A percentile compares a stretch with the other conserved stretches of the same genome.
Conservation (phyloP, 2,797 vertebrate species). For the Trichosurus vulpecula region DNA sequence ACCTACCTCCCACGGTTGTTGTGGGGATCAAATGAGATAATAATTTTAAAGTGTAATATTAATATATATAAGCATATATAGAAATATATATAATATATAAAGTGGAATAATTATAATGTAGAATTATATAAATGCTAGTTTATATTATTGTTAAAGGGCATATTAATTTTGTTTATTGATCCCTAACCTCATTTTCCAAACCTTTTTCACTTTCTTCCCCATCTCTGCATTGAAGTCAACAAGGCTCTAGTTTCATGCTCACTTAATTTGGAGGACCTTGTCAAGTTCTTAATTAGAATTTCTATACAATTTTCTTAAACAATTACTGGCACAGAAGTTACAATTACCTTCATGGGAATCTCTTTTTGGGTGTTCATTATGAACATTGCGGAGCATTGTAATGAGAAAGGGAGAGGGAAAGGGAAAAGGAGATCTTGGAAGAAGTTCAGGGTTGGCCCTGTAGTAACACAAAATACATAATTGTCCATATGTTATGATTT, state of each 20-base stretch:
- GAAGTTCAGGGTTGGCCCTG: not conserved
- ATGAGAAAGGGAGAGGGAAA: not conserved
- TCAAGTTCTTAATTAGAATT: not conserved
- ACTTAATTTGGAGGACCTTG: not conserved
- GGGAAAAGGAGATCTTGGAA: not conserved
- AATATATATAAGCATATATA: no score
- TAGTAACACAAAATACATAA: not conserved
- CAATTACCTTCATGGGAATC: not conserved
- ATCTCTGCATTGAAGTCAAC: not conserved
- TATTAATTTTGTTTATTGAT: not conserved
- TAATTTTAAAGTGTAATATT: not conserved
- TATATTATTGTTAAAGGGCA: not conserved
- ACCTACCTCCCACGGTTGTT: not conserved
- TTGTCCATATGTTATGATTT: not conserved
- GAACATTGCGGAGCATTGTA: not conserved
- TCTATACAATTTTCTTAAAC: not conserved
- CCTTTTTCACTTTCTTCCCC: not conserved
- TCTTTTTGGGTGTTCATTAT: not conserved
- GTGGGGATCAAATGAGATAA: not conserved
- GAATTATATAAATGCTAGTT: not conserved
- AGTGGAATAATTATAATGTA: no score
- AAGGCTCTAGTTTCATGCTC: not conserved
- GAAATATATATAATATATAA: no score
- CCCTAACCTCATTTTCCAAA: not conserved
- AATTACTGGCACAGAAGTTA: not conserved